Evolutionary conservation across 2,888 invertebrate genomes (phyloP).

Genomic region (Prostheceraeus crozeri): DNA sequence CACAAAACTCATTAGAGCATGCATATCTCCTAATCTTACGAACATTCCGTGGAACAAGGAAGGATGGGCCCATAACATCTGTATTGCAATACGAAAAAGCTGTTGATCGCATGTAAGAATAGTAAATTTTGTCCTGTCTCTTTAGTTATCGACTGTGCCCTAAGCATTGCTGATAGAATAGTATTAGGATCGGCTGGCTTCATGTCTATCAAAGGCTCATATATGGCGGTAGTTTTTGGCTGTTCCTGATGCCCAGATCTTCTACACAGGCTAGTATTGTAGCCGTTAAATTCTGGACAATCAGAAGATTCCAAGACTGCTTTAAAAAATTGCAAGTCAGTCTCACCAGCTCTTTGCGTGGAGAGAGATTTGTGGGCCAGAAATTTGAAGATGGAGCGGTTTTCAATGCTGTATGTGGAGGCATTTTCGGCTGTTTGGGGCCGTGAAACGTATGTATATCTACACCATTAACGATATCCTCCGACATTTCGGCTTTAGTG

Average conservation of each 20-base stretch:
- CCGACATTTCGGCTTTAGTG: constrained; percentile 9
- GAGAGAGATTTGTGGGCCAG: constrained; percentile 17
- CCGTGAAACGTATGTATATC: constrained; percentile 31
- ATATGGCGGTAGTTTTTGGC: constrained; percentile 38
- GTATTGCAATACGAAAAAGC: constrained; percentile 41
- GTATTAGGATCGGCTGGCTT: constrained; percentile 39
- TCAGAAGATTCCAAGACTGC: not conserved
- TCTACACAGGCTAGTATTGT: constrained; percentile 39
- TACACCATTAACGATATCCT: constrained; percentile 30
- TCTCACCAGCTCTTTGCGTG: constrained; percentile 1
- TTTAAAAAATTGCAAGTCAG: constrained; percentile 37
- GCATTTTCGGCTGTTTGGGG: constrained; percentile 37
- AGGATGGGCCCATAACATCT: constrained; percentile 42
- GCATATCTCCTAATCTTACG: constrained; percentile 36
- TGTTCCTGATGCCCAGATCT: constrained; percentile 35
- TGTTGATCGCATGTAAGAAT: constrained; percentile 42
- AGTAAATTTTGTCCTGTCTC: constrained; percentile 35
- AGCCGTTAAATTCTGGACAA: constrained; percentile 39
- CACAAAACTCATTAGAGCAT: constrained; percentile 32
- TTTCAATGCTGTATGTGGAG: constrained; percentile 1
- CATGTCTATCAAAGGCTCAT: constrained; percentile 40
- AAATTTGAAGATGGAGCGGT: constrained; percentile 14
- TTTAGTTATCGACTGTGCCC: constrained; percentile 37
- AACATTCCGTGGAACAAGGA: constrained; percentile 28
- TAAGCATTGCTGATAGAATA: constrained; percentile 39